Evolutionary conservation across 1,140 invertebrate species (phyloP).

Genomic region (Drosophila arizonae): DNA sequence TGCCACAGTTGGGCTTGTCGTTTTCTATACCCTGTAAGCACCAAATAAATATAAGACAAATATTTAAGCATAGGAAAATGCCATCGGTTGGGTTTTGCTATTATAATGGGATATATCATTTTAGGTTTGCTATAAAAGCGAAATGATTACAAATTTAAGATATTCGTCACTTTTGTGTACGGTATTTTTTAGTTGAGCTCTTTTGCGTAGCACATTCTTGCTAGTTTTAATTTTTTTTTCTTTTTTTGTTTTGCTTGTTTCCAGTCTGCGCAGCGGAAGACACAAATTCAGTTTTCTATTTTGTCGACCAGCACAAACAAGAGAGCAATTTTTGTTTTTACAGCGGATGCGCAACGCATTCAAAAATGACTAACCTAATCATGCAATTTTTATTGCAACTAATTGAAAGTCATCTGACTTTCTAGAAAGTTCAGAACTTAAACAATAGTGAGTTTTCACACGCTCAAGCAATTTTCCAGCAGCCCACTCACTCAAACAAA

Average conservation of each 20-base stretch:
- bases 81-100: not conserved
- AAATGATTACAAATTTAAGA: too few relatives aligned
- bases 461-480: slow-evolving; percentile 24
- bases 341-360: slow-evolving; percentile 58
- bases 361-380: slow-evolving; percentile 56
- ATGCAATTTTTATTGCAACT: slow-evolving; percentile 50
- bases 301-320: slow-evolving; percentile 36
- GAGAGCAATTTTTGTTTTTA: slow-evolving; percentile 18
- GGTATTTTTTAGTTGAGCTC: too few relatives aligned
- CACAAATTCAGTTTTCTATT: slow-evolving; percentile 60
- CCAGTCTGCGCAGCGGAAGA: slow-evolving; percentile 51
- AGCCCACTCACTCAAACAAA: slow-evolving; percentile 3
- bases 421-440: slow-evolving; percentile 23
- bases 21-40: not conserved
- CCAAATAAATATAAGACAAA: not conserved
- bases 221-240: not conserved
- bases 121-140: too few relatives aligned
- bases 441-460: slow-evolving; percentile 43
- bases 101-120: not conserved
- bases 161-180: too few relatives aligned
- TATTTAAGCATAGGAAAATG: not conserved
- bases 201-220: too few relatives aligned
- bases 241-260: slow-evolving; percentile 22
- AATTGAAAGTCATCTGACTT: slow-evolving; percentile 47
- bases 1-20: slow-evolving; percentile 22